These are phyloP conservation scores for Protodeltote pygarga DNA, from an alignment of 2,888 invertebrate genomes.

Conservation along the genomic window DNA sequence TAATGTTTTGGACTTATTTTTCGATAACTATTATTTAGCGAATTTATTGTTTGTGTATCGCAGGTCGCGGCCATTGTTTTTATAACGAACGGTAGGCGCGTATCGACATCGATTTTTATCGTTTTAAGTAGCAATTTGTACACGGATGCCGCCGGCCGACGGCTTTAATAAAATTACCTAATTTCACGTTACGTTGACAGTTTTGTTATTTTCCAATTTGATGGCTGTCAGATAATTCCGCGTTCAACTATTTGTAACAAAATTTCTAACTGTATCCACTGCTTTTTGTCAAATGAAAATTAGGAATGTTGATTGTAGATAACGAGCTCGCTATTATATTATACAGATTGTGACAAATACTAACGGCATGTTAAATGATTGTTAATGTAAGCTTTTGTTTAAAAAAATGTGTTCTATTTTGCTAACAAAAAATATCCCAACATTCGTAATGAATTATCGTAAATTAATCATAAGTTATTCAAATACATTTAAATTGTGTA, in stretches of 20 bases:
- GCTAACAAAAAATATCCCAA: slow-evolving; percentile 1
- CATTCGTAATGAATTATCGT: background rate
- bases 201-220: slow-evolving; percentile 60
- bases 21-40: slow-evolving; percentile 85
- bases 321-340: slow-evolving; percentile 30
- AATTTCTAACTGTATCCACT: slow-evolving; percentile 36
- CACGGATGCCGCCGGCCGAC: slow-evolving; percentile 62
- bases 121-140: slow-evolving; percentile 70
- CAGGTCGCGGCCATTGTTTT: slow-evolving; percentile 60
- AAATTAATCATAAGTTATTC: background rate
- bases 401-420: background rate
- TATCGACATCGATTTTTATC: slow-evolving; percentile 59
- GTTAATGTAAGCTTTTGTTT: slow-evolving; percentile 15
- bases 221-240: slow-evolving; percentile 54
- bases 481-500: slow-evolving; percentile 1
- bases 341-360: slow-evolving; percentile 41
- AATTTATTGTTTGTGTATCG: slow-evolving; percentile 74
- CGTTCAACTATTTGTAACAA: slow-evolving; percentile 51
- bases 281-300: slow-evolving; percentile 41
- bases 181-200: slow-evolving; percentile 63
- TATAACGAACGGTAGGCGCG: slow-evolving; percentile 47
- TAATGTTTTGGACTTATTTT: slow-evolving; percentile 83
- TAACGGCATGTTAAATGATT: slow-evolving; percentile 35
- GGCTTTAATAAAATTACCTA: slow-evolving; percentile 56
- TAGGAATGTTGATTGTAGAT: slow-evolving; percentile 51